Evolutionary conservation across 1,140 invertebrate species (phyloP).

Genomic region (Drosophila sucinea): DNA sequence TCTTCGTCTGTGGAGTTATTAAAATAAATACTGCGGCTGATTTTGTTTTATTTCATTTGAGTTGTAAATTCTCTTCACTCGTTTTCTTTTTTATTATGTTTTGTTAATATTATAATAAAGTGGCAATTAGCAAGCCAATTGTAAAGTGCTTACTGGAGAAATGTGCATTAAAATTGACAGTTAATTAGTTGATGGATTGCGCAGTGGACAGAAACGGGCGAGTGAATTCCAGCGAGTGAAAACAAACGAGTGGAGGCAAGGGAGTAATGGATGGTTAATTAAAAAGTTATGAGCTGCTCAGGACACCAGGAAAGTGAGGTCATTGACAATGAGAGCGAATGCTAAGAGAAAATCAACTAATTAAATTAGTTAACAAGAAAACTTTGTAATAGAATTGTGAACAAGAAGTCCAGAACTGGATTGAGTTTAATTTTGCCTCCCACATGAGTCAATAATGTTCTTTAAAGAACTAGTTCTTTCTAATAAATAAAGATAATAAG

Average conservation of each 20-base stretch:
- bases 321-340: not conserved
- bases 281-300: constrained; percentile 46
- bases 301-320: not conserved
- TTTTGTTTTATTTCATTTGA: not conserved
- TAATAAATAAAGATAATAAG: too few species aligned
- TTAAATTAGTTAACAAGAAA: not conserved
- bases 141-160: constrained; percentile 34
- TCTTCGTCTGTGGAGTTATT: not conserved
- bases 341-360: not conserved
- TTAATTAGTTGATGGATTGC: constrained; percentile 55
- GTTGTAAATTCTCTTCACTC: not conserved
- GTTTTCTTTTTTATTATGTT: constrained; percentile 13
- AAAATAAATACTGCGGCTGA: not conserved
- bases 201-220: not conserved
- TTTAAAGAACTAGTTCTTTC: too few species aligned
- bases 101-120: constrained; percentile 4
- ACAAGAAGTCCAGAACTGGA: too few species aligned
- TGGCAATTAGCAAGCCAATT: constrained; percentile 46
- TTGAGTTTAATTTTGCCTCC: too few species aligned
- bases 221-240: not conserved
- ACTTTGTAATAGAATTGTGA: too few species aligned
- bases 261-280: constrained; percentile 33
- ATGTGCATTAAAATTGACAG: constrained; percentile 36
- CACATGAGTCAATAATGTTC: too few species aligned
- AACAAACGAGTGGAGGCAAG: not conserved